Evolutionary conservation across 1,140 invertebrate genomes (phyloP), one percentile per base, ranked within the genome.

Genomic region (Lepeophtheirus salmonis): DNA sequence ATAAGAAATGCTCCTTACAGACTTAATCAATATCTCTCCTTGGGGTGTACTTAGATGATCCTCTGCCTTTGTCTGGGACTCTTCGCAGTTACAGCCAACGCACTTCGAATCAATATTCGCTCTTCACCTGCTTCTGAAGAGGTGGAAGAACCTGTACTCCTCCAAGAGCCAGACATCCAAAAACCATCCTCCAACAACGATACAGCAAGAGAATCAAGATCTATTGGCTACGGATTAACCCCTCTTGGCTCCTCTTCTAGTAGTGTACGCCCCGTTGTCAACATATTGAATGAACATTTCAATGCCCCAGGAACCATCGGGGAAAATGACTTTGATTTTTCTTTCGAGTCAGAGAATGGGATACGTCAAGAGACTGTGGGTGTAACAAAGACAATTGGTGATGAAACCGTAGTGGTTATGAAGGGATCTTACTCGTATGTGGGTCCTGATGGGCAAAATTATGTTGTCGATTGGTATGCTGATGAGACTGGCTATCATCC

Each of bases 401-500:
- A 61, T 17, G 25, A 14, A 20, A 48, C 54, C 18, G 59, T 61
- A 1, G 17, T 24, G 2, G 51, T 55, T 1, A 61, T 61, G 59
- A 16, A 50, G 4, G 59, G 59, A n/a, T 54, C 23, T 16, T 61
- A 61, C 51, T 25, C 49, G 10, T 61, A 55, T 26, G 1, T 55
- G 13, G 59, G 51, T 16, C 41, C 49, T 22, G 59, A 61, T 13
- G 78, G 78, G 3, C 70, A 76, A 3, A 69, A 67, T 0, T 77
- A 79, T 64, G 72, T 70, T 1, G 70, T 82, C 49, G 71, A 75
- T 20, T 84, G 82, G 66, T 70, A 76, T n/a, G 79, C 80, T 20
- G 78, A 79, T 63, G 76, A 79, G 67, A 77, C 76, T 55, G 79
- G 79, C 2, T 80, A 74, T 72, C 76, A 75, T 30, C 74, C 78